Conservation (phyloP, 2,797 vertebrate species). For the Enoplosus armatus region DNA sequence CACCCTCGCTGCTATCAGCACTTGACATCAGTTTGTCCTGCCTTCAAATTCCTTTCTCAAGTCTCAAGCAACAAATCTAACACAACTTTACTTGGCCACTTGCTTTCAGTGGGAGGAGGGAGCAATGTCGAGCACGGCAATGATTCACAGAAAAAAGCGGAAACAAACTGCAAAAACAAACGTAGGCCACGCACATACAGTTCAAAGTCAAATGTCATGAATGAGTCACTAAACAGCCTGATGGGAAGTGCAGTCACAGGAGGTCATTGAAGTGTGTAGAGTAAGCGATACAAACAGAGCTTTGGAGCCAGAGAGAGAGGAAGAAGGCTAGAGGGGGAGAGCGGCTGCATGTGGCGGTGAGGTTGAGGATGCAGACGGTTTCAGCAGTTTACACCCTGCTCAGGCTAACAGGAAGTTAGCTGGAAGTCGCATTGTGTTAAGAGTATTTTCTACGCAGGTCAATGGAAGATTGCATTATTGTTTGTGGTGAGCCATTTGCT, state of each 20-base stretch:
- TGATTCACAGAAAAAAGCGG: constrained; percentile 67
- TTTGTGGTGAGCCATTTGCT: constrained; percentile 30
- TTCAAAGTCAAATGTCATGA: constrained; percentile 72
- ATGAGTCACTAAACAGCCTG: constrained; percentile 71
- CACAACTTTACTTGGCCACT: constrained; percentile 11
- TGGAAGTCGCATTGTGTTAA: constrained; percentile 35
- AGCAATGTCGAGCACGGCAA: constrained; percentile 25
- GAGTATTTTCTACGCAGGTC: constrained; percentile 34
- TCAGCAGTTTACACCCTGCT: constrained; percentile 62
- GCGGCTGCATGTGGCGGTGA: constrained; percentile 41
- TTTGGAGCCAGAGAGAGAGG: constrained; percentile 50
- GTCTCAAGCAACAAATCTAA: constrained; percentile 16
- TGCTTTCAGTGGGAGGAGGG: constrained; percentile 23
- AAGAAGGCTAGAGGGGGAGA: constrained; percentile 43
- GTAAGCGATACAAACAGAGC: constrained; percentile 45
- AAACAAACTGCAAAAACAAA: constrained; percentile 48
- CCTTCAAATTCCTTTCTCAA: constrained; percentile 47
- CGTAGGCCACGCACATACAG: constrained; percentile 13
- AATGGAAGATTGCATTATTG: constrained; percentile 32
- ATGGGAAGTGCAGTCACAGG: constrained; percentile 52
- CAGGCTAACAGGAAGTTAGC: constrained; percentile 70
- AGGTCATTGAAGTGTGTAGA: constrained; percentile 44
- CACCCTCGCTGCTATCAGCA: constrained; percentile 56
- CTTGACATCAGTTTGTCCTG: constrained; percentile 51
- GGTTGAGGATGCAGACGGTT: constrained; percentile 70